Evolutionary conservation across 2,888 invertebrate genomes (phyloP).

Genomic region (Lithophane socia): DNA sequence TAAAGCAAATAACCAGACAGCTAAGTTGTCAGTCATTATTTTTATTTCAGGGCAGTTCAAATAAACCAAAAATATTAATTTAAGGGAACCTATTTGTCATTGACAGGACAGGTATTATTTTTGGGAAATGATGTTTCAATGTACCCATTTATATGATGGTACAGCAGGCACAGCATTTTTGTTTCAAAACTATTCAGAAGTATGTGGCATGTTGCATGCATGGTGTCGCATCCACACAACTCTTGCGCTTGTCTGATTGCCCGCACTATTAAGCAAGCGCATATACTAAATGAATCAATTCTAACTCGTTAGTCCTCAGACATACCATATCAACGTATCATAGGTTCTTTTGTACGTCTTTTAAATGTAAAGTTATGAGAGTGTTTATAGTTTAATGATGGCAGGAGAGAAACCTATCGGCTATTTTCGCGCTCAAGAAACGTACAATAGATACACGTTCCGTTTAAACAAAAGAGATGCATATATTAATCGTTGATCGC

Average conservation of each 20-base stretch:
- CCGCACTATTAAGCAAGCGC: slow-evolving; percentile 55
- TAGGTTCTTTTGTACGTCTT: slow-evolving; percentile 2
- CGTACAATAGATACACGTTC: too few species aligned
- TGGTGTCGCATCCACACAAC: slow-evolving; percentile 41
- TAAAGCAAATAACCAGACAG: not conserved
- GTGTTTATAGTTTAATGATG: not conserved
- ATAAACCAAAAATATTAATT: not conserved
- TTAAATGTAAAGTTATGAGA: slow-evolving; percentile 7
- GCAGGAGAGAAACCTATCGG: too few species aligned
- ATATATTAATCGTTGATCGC: too few species aligned
- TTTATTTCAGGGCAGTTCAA: not conserved
- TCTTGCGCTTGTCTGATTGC: slow-evolving; percentile 27
- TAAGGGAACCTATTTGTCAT: not conserved
- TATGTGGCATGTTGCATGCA: not conserved
- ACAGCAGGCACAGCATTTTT: not conserved
- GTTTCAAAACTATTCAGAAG: not conserved
- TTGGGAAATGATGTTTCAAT: not conserved
- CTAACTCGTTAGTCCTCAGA: slow-evolving; percentile 67
- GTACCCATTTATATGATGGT: not conserved
- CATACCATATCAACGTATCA: slow-evolving; percentile 46
- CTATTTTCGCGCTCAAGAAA: too few species aligned
- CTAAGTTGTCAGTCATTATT: not conserved
- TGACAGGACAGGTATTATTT: not conserved
- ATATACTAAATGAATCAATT: slow-evolving; percentile 76
- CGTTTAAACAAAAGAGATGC: too few species aligned